Evolutionary conservation across 2,797 vertebrate genomes (phyloP).

Genomic region (Neomorphus geoffroyi): DNA sequence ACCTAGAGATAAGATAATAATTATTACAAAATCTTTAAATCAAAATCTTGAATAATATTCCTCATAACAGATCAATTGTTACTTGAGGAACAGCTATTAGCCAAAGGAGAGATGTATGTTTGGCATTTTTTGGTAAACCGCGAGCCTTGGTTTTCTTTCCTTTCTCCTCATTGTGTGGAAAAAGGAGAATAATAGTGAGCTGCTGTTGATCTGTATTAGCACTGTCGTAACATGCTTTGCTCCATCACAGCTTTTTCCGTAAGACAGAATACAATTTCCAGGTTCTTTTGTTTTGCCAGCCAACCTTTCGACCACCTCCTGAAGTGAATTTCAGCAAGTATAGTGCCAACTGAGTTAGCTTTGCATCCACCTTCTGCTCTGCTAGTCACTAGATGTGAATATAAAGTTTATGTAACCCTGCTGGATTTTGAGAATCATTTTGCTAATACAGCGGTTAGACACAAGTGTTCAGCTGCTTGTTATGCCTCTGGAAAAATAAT

Average conservation of each 20-base stretch:
- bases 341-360: background rate
- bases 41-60: background rate
- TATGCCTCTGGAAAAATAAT: background rate
- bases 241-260: background rate
- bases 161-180: background rate
- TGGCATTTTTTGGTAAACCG: background rate
- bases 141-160: background rate
- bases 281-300: background rate
- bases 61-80: background rate
- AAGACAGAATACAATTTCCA: background rate
- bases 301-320: background rate
- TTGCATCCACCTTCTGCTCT: background rate
- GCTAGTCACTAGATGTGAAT: background rate
- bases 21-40: background rate
- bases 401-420: background rate
- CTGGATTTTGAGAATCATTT: background rate
- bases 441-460: background rate
- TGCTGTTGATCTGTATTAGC: background rate
- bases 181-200: background rate
- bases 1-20: background rate
- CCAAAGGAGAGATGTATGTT: fast-evolving
- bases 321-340: background rate
- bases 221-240: background rate
- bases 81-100: background rate
- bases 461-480: background rate